Base-by-base conservation (phyloP, 2,888 invertebrate genomes). In the Parapristionchus giblindavisi region DNA sequence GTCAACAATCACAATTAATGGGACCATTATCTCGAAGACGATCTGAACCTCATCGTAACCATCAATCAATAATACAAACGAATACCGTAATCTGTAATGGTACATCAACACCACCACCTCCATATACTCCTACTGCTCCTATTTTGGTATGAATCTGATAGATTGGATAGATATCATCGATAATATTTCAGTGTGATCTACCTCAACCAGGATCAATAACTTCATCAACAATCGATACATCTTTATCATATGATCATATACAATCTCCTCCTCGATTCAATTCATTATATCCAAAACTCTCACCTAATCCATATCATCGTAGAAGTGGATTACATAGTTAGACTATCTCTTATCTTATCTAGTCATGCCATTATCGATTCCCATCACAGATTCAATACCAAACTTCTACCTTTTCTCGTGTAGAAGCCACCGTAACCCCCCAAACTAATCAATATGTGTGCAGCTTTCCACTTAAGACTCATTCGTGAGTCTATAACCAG, bases 91-190 rank as follows among this genome's bases (percentile, higher is more conserved):
- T 48, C 48, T 32, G 36, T 3, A n/a, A 68, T 24, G 51, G 68
- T 21, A 27, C 68, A 24, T 27, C 21, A 48, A 68, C 68, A 8
- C 70, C 70, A 1, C 70, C 70, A 1, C 70, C 70, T 3, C 70
- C 70, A 29, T 71, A 71, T 56, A 71, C 70, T 24, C 70, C 70
- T 56, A 56, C 70, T n/a, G 70, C 70, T 2, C 70, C 70, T 32
- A 29, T 40, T 40, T 11, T 56, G 56, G 70, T 71, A n/a, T 43
- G 60, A 2, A 0, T 1, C 27, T 27, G 52, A 21, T 3, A 17
- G 36, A 3, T 2, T 40, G 32, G n/a, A n/a, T 68, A 34, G n/a
- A 11, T 52, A 68, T 21, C 29, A 29, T 17, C 36, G 21, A 17
- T 8, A 34, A 14, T 40, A 8, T 71, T 56, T 24, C 56, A 71